Evolutionary conservation across 2,888 invertebrate genomes (phyloP).

Genomic region (Brachynemurus nebulosus): DNA sequence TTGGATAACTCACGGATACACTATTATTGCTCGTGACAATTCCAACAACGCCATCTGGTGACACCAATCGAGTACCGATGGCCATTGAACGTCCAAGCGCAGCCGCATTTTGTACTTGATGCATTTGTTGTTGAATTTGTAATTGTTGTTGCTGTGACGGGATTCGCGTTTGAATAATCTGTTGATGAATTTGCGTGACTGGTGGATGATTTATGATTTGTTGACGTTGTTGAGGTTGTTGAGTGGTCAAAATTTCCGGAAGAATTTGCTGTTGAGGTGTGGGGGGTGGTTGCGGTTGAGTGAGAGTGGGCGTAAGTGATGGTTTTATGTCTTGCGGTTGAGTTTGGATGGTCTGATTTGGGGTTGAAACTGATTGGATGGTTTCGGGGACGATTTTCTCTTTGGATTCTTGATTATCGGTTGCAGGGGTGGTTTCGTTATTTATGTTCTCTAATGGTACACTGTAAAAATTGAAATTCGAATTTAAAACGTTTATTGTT

Average conservation of each 20-base stretch:
- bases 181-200: slow-evolving; percentile 16
- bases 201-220: too few species aligned
- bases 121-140: slow-evolving; percentile 40
- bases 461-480: too few species aligned
- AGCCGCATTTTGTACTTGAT: slow-evolving; percentile 49
- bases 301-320: background rate
- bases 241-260: slow-evolving; percentile 19
- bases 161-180: slow-evolving; percentile 5
- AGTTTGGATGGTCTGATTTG: too few species aligned
- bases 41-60: slow-evolving; percentile 49
- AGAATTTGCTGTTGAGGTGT: slow-evolving; percentile 16
- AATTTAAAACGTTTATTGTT: too few species aligned
- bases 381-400: too few species aligned
- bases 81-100: slow-evolving; percentile 41
- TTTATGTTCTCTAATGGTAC: too few species aligned
- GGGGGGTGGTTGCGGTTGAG: background rate
- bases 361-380: too few species aligned
- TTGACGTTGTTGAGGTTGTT: slow-evolving; percentile 15
- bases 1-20: slow-evolving; percentile 38
- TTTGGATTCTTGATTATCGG: too few species aligned
- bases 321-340: background rate
- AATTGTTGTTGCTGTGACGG: slow-evolving; percentile 24
- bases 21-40: slow-evolving; percentile 50
- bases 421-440: too few species aligned
- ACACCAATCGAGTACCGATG: slow-evolving; percentile 37